phyloP scores from a whole-genome alignment of 1,140 invertebrate genomes.

The Bombus cullumanus region DNA sequence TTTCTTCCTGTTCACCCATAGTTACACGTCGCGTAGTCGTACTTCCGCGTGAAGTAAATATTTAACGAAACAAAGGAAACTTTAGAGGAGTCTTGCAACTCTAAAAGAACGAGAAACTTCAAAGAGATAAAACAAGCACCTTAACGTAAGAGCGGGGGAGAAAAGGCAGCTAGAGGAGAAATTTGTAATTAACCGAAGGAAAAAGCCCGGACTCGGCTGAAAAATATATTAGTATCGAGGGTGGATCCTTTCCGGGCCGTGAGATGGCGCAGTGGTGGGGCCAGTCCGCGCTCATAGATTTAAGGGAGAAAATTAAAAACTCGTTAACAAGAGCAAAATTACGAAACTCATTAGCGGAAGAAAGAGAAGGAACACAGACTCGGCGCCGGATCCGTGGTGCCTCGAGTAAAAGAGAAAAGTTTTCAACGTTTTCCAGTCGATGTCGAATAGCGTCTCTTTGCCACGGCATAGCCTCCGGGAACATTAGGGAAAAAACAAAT shows the following conservation, averaged over 20 bases:
- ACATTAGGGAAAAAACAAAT: constrained; percentile 68
- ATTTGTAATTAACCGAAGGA: constrained; percentile 40
- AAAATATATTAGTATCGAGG: constrained; percentile 52
- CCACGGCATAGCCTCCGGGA: constrained; percentile 2
- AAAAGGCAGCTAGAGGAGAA: not conserved
- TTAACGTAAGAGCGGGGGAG: not conserved
- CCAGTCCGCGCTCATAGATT: constrained; percentile 46
- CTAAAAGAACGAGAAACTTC: not conserved
- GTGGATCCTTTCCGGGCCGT: not conserved
- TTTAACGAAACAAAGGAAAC: not conserved
- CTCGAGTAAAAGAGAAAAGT: not conserved
- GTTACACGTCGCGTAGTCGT: not conserved
- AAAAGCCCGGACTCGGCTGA: not conserved
- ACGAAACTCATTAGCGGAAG: constrained; percentile 63
- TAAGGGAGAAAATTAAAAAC: constrained; percentile 55
- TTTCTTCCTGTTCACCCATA: not conserved
- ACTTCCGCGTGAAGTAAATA: not conserved
- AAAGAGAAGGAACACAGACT: constrained; percentile 25
- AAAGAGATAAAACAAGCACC: not conserved
- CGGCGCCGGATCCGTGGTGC: not conserved
- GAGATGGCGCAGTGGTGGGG: not conserved
- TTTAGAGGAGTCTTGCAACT: not conserved
- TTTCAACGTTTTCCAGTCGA: constrained; percentile 42
- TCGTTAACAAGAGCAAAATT: constrained; percentile 63
- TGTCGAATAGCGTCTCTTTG: constrained; percentile 51